These are phyloP conservation scores for Thalassoma bifasciatum DNA, from an alignment of 2,113 vertebrate genomes.

Conservation along the genomic window DNA sequence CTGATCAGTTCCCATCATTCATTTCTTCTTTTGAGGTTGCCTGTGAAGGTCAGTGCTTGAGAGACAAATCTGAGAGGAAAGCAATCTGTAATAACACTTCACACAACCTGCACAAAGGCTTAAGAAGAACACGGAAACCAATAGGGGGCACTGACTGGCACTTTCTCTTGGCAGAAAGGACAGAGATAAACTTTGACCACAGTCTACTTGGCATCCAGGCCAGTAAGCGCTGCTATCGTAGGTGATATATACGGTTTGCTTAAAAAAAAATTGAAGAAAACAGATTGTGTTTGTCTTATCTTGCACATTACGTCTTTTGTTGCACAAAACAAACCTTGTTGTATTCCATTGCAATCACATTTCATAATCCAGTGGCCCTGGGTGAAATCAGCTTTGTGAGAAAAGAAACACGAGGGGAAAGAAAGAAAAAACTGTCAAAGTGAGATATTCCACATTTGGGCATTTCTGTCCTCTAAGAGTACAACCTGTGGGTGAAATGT, in stretches of 20 bases:
- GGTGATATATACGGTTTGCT: slow-evolving; percentile 39
- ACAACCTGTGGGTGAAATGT: slow-evolving; percentile 17
- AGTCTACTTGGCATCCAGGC: slow-evolving; percentile 35
- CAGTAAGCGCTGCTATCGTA: slow-evolving; percentile 42
- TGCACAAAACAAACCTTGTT: slow-evolving; percentile 14
- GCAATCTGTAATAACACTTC: slow-evolving; percentile 32
- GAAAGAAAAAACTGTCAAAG: slow-evolving; percentile 11
- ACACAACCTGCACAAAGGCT: slow-evolving; percentile 21
- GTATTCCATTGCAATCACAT: slow-evolving; percentile 38
- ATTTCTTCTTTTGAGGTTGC: slow-evolving; percentile 17
- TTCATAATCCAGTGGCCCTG: slow-evolving; percentile 30
- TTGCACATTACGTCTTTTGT: slow-evolving; percentile 11
- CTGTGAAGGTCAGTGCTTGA: slow-evolving; percentile 12
- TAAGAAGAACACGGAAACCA: slow-evolving; percentile 22
- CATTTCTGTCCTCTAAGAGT: slow-evolving; percentile 24
- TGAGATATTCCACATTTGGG: slow-evolving; percentile 30
- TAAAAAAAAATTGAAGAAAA: slow-evolving; percentile 43
- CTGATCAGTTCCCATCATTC: slow-evolving; percentile 7
- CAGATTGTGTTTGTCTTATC: slow-evolving; percentile 35
- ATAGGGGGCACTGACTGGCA: slow-evolving; percentile 43
- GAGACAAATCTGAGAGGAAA: slow-evolving; percentile 23
- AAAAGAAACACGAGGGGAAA: slow-evolving; percentile 27
- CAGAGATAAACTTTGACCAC: slow-evolving; percentile 52
- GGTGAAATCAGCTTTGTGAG: slow-evolving; percentile 34
- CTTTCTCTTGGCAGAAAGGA: slow-evolving; percentile 37